Percentiles rank a stretch among this genome's conserved stretches.
Evolutionary conservation across 2,888 invertebrate genomes (phyloP).

Genomic region (Schizotus pectinicornis): DNA sequence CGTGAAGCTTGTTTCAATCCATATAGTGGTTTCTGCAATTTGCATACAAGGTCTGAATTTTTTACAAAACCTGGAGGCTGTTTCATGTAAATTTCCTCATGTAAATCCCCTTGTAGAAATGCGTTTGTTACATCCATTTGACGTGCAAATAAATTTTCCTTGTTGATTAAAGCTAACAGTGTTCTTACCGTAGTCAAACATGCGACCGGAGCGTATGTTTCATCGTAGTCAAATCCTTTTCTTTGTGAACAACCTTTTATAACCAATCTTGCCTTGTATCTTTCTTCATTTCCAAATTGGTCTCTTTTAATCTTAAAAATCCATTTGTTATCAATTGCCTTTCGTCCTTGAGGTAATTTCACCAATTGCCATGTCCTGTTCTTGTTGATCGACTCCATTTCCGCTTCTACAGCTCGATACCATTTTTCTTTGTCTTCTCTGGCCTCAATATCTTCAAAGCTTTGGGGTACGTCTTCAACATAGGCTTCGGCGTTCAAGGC

Average conservation of each 20-base stretch:
- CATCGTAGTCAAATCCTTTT: not conserved
- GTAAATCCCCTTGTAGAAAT: constrained; percentile 41
- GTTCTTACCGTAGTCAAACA: constrained; percentile 22
- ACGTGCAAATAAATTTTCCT: not conserved
- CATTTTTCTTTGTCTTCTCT: constrained; percentile 26
- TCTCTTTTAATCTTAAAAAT: constrained; percentile 29
- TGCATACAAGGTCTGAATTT: constrained; percentile 30
- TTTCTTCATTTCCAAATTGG: not conserved
- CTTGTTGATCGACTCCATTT: constrained; percentile 28
- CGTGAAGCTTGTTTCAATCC: constrained; percentile 45
- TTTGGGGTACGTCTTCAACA: constrained; percentile 28
- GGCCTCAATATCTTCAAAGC: constrained; percentile 16
- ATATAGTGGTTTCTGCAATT: constrained; percentile 41
- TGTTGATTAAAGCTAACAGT: constrained; percentile 1
- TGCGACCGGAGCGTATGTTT: constrained; percentile 29
- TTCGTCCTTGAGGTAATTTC: constrained; percentile 25
- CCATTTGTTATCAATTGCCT: constrained; percentile 33
- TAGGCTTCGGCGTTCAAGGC: constrained; percentile 20
- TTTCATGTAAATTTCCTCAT: constrained; percentile 42
- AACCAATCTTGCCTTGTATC: constrained; percentile 9
- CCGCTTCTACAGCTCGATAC: constrained; percentile 32
- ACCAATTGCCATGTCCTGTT: constrained; percentile 33
- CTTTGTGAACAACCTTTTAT: constrained; percentile 27
- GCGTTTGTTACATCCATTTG: constrained; percentile 43
- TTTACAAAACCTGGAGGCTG: constrained; percentile 34